These are phyloP conservation scores for Zenarchopterus dispar DNA, from an alignment of 2,797 vertebrate species.

Conservation along the genomic window DNA sequence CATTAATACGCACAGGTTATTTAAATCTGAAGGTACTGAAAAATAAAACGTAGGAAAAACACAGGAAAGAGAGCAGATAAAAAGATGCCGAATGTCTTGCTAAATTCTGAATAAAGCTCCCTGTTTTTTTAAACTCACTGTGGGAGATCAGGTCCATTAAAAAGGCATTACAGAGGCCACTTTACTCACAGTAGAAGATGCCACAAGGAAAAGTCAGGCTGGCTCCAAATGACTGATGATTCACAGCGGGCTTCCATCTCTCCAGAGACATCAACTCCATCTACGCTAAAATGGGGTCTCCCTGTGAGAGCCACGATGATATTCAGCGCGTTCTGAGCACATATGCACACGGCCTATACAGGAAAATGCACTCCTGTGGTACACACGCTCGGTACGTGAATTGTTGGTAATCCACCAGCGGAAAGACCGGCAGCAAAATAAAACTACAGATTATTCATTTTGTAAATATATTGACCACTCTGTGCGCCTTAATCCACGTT, in stretches of 20 bases:
- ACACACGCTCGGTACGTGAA: neutral
- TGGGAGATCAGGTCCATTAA: constrained; percentile 42
- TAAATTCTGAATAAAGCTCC: neutral
- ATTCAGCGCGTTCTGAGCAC: constrained; percentile 31
- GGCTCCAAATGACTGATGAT: constrained; percentile 46
- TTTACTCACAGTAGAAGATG: constrained; percentile 25
- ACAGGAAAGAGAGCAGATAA: neutral
- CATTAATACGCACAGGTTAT: neutral
- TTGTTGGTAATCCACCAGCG: neutral
- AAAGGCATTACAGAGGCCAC: constrained; percentile 42
- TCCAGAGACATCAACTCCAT: constrained; percentile 32
- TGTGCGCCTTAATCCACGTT: too few species aligned
- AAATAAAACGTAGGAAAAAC: constrained; percentile 6
- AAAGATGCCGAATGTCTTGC: neutral
- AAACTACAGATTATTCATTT: constrained; percentile 19
- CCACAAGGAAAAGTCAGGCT: constrained; percentile 22
- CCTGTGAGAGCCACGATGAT: constrained; percentile 29
- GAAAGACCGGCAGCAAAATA: neutral
- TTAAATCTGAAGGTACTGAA: neutral
- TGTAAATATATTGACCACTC: too few species aligned
- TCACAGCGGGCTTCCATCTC: constrained; percentile 43
- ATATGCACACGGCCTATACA: constrained; percentile 25
- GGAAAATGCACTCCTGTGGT: constrained; percentile 29
- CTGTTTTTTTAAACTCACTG: constrained; percentile 10
- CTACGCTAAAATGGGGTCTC: constrained; percentile 19